Percentiles rank a stretch among this genome's conserved stretches.
These are phyloP conservation scores for Stenotaenia linearis DNA, from an alignment of 2,888 invertebrate species.

Conservation along the genomic window DNA sequence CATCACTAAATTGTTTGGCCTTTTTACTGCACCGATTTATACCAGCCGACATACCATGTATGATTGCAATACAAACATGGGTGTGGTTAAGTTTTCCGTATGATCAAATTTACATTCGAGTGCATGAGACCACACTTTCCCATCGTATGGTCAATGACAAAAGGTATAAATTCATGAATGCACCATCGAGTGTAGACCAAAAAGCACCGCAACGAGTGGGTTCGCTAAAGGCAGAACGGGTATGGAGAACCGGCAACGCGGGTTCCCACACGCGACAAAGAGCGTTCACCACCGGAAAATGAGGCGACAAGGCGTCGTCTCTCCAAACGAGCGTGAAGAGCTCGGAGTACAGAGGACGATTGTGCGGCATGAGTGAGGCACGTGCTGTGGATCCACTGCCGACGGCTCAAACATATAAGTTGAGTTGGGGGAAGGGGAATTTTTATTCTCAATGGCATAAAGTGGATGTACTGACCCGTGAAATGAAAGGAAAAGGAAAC, in stretches of 20 bases:
- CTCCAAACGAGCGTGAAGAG: neutral
- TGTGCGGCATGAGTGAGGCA: neutral
- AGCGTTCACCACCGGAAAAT: neutral
- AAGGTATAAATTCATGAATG: neutral
- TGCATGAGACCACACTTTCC: neutral
- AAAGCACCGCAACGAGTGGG: neutral
- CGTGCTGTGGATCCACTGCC: neutral
- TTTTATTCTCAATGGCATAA: neutral
- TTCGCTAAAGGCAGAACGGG: neutral
- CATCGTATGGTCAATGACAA: neutral
- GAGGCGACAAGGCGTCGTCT: neutral
- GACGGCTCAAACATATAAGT: neutral
- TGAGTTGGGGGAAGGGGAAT: neutral
- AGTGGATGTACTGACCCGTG: neutral
- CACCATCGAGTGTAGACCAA: neutral
- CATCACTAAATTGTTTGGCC: neutral
- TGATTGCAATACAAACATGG: neutral
- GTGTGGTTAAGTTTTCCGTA: neutral
- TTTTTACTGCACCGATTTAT: neutral
- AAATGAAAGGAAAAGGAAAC: neutral
- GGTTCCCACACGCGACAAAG: neutral
- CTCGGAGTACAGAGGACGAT: neutral
- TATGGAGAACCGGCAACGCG: neutral
- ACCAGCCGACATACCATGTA: neutral
- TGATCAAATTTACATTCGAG: neutral